These are phyloP conservation scores for Drosophila orena DNA, from an alignment of 1,140 invertebrate species.

Conservation along the genomic window DNA sequence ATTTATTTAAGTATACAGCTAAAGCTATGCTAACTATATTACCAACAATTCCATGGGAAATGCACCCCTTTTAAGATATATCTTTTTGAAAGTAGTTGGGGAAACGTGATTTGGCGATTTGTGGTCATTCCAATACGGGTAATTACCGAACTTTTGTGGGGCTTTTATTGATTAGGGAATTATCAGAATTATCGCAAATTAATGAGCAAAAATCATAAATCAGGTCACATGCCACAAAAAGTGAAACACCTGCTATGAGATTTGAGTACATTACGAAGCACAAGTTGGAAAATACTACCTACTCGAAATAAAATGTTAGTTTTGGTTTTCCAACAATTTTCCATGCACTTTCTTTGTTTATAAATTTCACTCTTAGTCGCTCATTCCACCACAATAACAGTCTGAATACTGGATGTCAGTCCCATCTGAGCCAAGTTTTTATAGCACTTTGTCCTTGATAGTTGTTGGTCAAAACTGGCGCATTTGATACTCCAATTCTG, in stretches of 20 bases:
- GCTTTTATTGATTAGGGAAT: constrained; percentile 57
- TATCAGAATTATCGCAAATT: constrained; percentile 51
- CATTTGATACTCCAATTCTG: too few species aligned
- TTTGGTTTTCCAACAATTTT: not conserved
- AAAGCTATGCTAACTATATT: too few species aligned
- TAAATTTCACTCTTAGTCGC: not conserved
- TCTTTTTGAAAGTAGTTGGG: not conserved
- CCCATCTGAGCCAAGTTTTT: not conserved
- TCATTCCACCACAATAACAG: not conserved
- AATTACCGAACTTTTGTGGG: constrained; percentile 33
- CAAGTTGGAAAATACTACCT: not conserved
- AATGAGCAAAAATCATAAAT: constrained; percentile 52
- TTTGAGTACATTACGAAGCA: constrained; percentile 12
- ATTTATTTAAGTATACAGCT: not conserved
- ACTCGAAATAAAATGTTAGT: not conserved
- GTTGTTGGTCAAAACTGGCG: too few species aligned
- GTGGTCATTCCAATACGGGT: constrained; percentile 1
- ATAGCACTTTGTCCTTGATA: not conserved
- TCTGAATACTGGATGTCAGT: not conserved
- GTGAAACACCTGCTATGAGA: constrained; percentile 1
- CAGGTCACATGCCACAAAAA: constrained; percentile 57
- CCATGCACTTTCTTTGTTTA: not conserved
- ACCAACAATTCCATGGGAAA: not conserved
- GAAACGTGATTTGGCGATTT: constrained; percentile 15
- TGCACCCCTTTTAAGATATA: not conserved